phyloP scores from a whole-genome alignment of 1,140 invertebrate species.

The Agrilus planipennis region DNA sequence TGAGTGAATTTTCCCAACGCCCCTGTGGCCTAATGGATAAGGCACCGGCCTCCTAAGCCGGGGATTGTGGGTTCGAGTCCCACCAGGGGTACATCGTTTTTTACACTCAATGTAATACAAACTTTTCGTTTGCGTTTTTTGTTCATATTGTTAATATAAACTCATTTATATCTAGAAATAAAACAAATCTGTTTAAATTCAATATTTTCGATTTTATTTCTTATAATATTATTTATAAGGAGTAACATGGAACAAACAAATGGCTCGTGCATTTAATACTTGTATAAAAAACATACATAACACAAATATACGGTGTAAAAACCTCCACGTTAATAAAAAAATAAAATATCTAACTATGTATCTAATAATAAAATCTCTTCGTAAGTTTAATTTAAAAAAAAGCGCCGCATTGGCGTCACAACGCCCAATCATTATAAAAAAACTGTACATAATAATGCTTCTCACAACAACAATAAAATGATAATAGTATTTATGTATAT shows the following conservation, averaged over 20 bases:
- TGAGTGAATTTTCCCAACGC: too few relatives aligned
- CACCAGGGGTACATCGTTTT: constrained; percentile 56
- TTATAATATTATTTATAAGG: constrained; percentile 23
- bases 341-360: constrained; percentile 23
- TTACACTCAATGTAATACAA: constrained; percentile 30
- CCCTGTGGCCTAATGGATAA: constrained; percentile 56
- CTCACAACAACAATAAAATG: constrained; percentile 26
- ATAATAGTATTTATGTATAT: too few relatives aligned
- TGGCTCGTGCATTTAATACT: constrained; percentile 30
- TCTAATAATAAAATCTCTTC: constrained; percentile 24
- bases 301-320: constrained; percentile 23
- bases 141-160: too few relatives aligned
- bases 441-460: constrained; percentile 16
- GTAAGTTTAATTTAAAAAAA: constrained; percentile 14
- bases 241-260: constrained; percentile 29
- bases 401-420: constrained; percentile 17
- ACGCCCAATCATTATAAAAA: constrained; percentile 20
- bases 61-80: constrained; percentile 60
- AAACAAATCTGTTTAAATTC: constrained; percentile 17
- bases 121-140: too few relatives aligned
- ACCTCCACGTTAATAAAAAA: constrained; percentile 23
- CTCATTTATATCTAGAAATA: too few relatives aligned
- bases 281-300: constrained; percentile 21
- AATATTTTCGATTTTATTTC: constrained; percentile 18
- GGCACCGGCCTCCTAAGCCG: constrained; percentile 60